Base-by-base conservation (phyloP, 2,797 vertebrate genomes). In the Corythornis leucogaster region DNA sequence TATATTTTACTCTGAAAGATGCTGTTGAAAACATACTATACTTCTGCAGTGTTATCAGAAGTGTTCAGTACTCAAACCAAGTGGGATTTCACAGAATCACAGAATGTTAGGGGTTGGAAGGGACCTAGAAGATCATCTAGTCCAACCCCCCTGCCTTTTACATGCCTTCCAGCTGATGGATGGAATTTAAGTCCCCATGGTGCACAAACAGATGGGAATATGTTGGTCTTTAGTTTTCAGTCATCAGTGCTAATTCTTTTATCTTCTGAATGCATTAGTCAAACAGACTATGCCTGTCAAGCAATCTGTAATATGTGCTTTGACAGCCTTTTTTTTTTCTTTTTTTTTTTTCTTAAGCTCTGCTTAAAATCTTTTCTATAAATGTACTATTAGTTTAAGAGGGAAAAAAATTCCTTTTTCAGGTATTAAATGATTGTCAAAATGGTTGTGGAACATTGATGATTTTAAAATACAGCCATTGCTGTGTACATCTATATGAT, bases 221-320 rank as follows among this genome's bases (percentile, higher is more conserved):
- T 63, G 46, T 54, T 78, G n/a, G 45, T 85, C 73, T 91, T 83
- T 15, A 55, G 10, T 91, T 93, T 84, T 78, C 77, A 78, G 85
- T 85, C 77, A 70, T 83, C 86, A 83, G 17, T n/a, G 48, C 64
- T 96, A 88, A 85, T 86, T 85, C 95, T 87, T 95, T 93, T 95
- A 92, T 94, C 93, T 92, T 87, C 51, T 28, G 71, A 74, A 80
- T 88, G 62, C 85, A 87, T 88, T 64, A 85, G 53, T 83, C 33
- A 30, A 91, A 66, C 87, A 81, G 80, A 69, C 78, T 73, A 73
- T 46, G 85, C 46, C 46, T 90, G 85, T 94, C 95, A 82, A 68
- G 31, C n/a, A 74, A 16, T 76, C 82, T 73, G 33, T 71, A 84
- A 28, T 83, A 40, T 33, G 38, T 90, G 55, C 48, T 45, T 8